Conservation (phyloP, 2,888 invertebrate species). For the Galeruca laticollis region DNA sequence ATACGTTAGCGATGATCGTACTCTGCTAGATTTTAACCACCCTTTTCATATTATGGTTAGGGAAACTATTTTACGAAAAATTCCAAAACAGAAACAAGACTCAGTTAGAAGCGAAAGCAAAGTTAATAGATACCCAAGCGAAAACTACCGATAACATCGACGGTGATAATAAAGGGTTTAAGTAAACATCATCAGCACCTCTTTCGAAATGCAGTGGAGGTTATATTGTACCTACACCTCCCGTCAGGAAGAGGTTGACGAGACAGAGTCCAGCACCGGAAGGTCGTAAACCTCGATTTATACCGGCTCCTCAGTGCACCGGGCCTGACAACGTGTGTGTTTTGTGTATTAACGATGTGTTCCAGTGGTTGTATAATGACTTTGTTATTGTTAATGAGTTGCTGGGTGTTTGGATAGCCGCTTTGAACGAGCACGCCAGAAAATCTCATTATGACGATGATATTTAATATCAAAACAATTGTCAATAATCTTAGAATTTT, state of each 20-base stretch:
- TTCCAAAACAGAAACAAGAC: constrained; percentile 67
- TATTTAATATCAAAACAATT: too few relatives aligned
- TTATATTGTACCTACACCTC: constrained; percentile 78
- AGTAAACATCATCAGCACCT: constrained; percentile 52
- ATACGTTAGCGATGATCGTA: constrained; percentile 90
- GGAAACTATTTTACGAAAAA: constrained; percentile 83
- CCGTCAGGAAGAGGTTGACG: constrained; percentile 78
- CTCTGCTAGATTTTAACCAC: constrained; percentile 91
- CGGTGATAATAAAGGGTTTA: constrained; percentile 44
- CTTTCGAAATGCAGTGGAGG: constrained; percentile 60
- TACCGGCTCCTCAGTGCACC: constrained; percentile 75
- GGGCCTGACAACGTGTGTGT: constrained; percentile 84
- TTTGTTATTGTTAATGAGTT: constrained; percentile 87
- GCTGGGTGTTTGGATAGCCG: constrained; percentile 84
- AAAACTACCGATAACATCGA: constrained; percentile 52
- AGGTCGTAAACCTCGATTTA: constrained; percentile 68
- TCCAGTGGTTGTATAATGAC: constrained; percentile 91
- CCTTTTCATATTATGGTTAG: constrained; percentile 82
- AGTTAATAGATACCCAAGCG: constrained; percentile 42
- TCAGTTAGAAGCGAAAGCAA: constrained; percentile 51
- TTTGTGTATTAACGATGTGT: constrained; percentile 88
- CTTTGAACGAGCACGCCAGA: constrained; percentile 85
- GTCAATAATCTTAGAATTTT: too few relatives aligned
- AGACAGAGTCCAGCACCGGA: constrained; percentile 82
- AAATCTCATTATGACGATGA: too few relatives aligned